Evolutionary conservation across 2,113 vertebrate genomes (phyloP), one percentile per base, ranked within the genome.

Genomic region (Piprites chloris): DNA sequence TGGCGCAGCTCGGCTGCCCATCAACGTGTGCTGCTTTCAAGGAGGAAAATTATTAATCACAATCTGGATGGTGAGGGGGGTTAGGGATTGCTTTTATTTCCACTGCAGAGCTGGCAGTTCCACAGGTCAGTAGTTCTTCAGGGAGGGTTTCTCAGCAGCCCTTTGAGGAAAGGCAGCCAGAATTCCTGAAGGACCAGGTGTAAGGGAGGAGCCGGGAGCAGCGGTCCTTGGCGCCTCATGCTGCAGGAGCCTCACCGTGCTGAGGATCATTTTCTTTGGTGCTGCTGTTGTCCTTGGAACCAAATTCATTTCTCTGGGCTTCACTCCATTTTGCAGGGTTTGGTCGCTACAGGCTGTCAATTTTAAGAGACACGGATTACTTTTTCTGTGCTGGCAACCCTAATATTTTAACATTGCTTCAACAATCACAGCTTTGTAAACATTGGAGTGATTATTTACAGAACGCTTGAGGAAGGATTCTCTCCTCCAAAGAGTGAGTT

Each of bases 261-360:
- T 71, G 4, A 66, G 56, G 6, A 50, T 42, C 14, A 1, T 75
- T 77, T 91, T 49, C 75, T 46, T 46, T 6, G 66, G 78, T 41
- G 2, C 85, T 90, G 72, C 78, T 93, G 93, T 88, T 91, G 91
- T 93, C 94, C 89, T 93, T 93, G 94, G 90, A 94, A 62, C 16
- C 47, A 42, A 50, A 50, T 39, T 42, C 6, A 33, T 85, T 93
- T 91, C 81, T 75, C 13, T 80, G 50, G 89, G 85, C 87, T 87
- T 59, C 59, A 89, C 59, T 95, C 66, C 81, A 46, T 56, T 87
- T 79, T 42, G 18, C 74, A 91, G 78, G 55, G 23, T 87, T 94
- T 89, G 89, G 67, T 74, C 55, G 33, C 50, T 50, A 5, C 33
- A 73, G 47, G 30, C 44, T 37, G 56, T 67, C 59, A 80, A 2